Evolutionary conservation across 2,888 invertebrate genomes (phyloP), one percentile per base, ranked within the genome.

Genomic region (Tubulanus polymorphus): DNA sequence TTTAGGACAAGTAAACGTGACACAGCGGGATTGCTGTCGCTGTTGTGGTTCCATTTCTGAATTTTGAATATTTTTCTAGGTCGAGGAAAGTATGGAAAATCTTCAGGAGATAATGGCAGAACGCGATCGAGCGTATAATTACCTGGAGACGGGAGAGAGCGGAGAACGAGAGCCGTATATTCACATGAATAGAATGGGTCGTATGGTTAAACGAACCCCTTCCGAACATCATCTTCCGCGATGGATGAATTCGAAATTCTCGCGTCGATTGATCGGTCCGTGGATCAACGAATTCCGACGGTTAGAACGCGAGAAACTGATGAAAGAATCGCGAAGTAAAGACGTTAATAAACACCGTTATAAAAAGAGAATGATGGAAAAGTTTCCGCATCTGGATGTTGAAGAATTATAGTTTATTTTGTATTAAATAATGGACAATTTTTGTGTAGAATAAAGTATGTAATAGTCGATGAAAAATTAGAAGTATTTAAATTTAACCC

Each of bases 31-130:
- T n/a, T n/a, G n/a, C n/a, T n/a, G n/a, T n/a, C n/a, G n/a, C n/a
- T n/a, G n/a, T n/a, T n/a, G n/a, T n/a, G n/a, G n/a, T n/a, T n/a
- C n/a, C n/a, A n/a, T 35, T 12, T 35, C 35, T 12, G n/a, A n/a
- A n/a, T n/a, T n/a, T n/a, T n/a, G n/a, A n/a, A n/a, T n/a, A n/a
- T n/a, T 45, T 50, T 53, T 60, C n/a, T 61, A 85, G 85, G 85
- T 96, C 0, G 86, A 91, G 74, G 89, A 90, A 66, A 94, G 95
- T 20, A 99, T 99, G 99, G 84, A 86, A 60, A 93, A 96, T 77
- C 81, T 99, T 56, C 91, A 97, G 80, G 81, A 83, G 20, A 93
- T 99, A 0, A 87, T 99, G 0, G 84, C 90, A 54, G 99, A 99
- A 81, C 83, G 99, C 61, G 94, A 99, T 76, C 81, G 84, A 63